Evolutionary conservation across 1,140 invertebrate species (phyloP).

Genomic region (Drosophila varians): DNA sequence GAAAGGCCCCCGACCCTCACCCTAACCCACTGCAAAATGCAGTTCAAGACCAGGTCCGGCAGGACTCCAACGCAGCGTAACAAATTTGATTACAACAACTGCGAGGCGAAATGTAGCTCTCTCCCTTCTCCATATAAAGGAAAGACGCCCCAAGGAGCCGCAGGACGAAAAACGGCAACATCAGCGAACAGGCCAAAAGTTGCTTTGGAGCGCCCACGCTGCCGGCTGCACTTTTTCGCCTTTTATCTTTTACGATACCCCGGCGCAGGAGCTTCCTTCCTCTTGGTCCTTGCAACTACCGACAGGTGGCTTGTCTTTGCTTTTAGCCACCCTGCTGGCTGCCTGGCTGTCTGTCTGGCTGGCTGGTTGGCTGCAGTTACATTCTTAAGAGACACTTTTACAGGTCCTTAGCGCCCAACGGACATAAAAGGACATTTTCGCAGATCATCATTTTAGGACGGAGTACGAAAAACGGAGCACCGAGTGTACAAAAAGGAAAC

Average conservation of each 20-base stretch:
- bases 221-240: slow-evolving; percentile 52
- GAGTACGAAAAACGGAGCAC: background rate
- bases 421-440: slow-evolving; percentile 62
- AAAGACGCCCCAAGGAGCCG: slow-evolving; percentile 57
- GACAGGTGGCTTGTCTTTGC: slow-evolving; percentile 25
- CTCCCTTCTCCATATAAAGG: background rate
- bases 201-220: slow-evolving; percentile 11
- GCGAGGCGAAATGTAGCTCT: background rate
- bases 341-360: slow-evolving; percentile 5
- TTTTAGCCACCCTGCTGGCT: slow-evolving; percentile 26
- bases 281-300: slow-evolving; percentile 19
- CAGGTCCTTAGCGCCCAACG: slow-evolving; percentile 57
- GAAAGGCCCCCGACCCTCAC: slow-evolving; percentile 13
- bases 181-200: slow-evolving; percentile 66
- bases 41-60: slow-evolving; percentile 20
- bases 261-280: slow-evolving; percentile 33
- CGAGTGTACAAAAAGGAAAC: slow-evolving; percentile 50
- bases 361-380: slow-evolving; percentile 22
- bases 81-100: slow-evolving; percentile 75
- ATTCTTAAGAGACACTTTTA: slow-evolving; percentile 63
- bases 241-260: slow-evolving; percentile 40
- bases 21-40: slow-evolving; percentile 17
- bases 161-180: slow-evolving; percentile 41
- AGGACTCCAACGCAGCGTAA: slow-evolving; percentile 59
- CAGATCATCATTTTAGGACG: slow-evolving; percentile 67